Evolutionary conservation across 2,888 invertebrate species (phyloP).

Genomic region (Rhabditoides inermis): DNA sequence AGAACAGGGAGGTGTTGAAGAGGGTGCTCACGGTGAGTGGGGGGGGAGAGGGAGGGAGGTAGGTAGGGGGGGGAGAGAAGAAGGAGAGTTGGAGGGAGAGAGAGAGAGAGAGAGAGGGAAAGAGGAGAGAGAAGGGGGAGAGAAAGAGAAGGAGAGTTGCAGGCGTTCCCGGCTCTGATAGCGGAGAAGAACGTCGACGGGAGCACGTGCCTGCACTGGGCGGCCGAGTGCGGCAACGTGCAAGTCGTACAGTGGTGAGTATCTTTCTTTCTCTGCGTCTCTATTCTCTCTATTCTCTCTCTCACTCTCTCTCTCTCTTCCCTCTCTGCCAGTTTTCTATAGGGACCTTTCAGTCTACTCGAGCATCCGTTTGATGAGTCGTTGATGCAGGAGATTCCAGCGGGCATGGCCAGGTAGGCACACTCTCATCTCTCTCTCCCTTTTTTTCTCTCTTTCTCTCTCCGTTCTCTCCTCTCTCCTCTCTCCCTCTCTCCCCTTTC

Average conservation of each 20-base stretch:
- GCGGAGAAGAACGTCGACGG: slow-evolving; percentile 36
- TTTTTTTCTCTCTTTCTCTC: too few relatives aligned
- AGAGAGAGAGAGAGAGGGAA: slow-evolving; percentile 1
- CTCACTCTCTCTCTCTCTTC: not conserved
- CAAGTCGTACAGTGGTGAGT: slow-evolving; percentile 33
- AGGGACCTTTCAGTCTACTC: too few relatives aligned
- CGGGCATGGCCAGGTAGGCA: too few relatives aligned
- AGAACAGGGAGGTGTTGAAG: slow-evolving; percentile 70
- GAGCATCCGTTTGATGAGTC: too few relatives aligned
- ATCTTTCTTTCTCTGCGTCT: not conserved
- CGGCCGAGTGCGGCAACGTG: slow-evolving; percentile 37
- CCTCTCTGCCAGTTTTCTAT: too few relatives aligned
- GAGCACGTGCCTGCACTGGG: slow-evolving; percentile 43
- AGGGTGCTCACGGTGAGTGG: slow-evolving; percentile 62
- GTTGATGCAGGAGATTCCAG: too few relatives aligned
- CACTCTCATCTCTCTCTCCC: too few relatives aligned
- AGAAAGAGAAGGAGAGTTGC: slow-evolving; percentile 4
- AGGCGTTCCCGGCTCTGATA: slow-evolving; percentile 29
- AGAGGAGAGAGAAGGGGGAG: not conserved
- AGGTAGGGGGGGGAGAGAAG: not conserved
- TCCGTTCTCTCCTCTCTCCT: too few relatives aligned
- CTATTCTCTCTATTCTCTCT: not conserved
- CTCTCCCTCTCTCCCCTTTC: too few relatives aligned
- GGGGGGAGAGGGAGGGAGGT: not conserved
- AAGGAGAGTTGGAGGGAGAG: slow-evolving; percentile 51